These are phyloP conservation scores for Cyprichromis sp. DNA, from an alignment of 2,113 vertebrate species.

Conservation along the genomic window DNA sequence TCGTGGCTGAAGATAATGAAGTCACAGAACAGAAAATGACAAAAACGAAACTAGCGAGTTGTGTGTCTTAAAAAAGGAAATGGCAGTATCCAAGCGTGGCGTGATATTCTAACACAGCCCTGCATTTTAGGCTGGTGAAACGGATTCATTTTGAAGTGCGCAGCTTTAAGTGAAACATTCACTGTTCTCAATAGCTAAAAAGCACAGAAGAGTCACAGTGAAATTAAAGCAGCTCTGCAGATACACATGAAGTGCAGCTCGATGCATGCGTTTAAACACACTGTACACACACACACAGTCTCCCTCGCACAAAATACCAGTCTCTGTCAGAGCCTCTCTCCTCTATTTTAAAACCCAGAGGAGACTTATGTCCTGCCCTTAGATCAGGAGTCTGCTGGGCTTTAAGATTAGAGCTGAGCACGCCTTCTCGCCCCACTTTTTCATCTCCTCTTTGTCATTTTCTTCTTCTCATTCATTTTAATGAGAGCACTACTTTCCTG, in stretches of 20 bases:
- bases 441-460: not conserved
- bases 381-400: not conserved
- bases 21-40: rapidly evolving
- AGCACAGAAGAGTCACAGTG: not conserved
- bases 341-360: not conserved
- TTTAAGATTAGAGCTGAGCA: not conserved
- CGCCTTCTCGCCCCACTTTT: not conserved
- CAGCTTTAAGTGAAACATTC: not conserved
- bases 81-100: not conserved
- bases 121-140: not conserved
- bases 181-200: not conserved
- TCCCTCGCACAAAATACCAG: not conserved
- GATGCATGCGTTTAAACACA: not conserved
- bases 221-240: not conserved
- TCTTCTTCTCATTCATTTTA: not conserved
- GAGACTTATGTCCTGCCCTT: not conserved
- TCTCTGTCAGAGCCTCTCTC: not conserved
- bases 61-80: not conserved
- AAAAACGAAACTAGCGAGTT: not conserved
- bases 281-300: not conserved
- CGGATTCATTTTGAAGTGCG: not conserved
- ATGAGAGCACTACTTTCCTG: not conserved
- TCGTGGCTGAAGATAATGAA: not conserved
- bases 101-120: not conserved
- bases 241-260: not conserved